These are phyloP conservation scores for Andricus grossulariae DNA, from an alignment of 1,140 invertebrate species.

Conservation along the genomic window DNA sequence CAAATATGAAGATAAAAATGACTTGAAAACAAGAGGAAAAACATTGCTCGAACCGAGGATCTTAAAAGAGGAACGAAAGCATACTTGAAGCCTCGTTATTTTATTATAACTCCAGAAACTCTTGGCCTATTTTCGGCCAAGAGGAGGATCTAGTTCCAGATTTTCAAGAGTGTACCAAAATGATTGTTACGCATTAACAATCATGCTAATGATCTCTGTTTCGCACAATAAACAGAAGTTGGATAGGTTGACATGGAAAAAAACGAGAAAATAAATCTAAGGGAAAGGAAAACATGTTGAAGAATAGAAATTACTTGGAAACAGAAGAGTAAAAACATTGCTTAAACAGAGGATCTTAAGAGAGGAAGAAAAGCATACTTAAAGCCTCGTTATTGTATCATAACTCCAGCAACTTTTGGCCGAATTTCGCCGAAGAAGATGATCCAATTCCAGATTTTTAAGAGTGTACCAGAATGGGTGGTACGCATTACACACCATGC, in stretches of 20 bases:
- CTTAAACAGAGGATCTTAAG: no score
- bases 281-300: neutral
- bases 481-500: slow-evolving; percentile 12
- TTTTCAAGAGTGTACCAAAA: neutral
- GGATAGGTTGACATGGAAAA: neutral
- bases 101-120: neutral
- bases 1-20: no score
- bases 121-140: no score
- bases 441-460: neutral
- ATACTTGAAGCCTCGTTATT: neutral
- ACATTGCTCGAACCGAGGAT: neutral
- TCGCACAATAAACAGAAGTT: no score
- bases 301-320: neutral
- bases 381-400: neutral
- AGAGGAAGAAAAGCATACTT: no score
- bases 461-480: neutral
- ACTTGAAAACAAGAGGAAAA: no score
- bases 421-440: no score
- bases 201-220: slow-evolving; percentile 12
- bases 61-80: neutral
- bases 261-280: neutral
- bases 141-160: neutral
- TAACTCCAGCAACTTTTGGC: neutral
- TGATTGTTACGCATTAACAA: neutral
- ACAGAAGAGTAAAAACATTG: no score